A percentile compares a stretch with the other conserved stretches of the same genome.
phyloP scores from a whole-genome alignment of 2,797 vertebrate genomes.

The Labeo calbasu region DNA sequence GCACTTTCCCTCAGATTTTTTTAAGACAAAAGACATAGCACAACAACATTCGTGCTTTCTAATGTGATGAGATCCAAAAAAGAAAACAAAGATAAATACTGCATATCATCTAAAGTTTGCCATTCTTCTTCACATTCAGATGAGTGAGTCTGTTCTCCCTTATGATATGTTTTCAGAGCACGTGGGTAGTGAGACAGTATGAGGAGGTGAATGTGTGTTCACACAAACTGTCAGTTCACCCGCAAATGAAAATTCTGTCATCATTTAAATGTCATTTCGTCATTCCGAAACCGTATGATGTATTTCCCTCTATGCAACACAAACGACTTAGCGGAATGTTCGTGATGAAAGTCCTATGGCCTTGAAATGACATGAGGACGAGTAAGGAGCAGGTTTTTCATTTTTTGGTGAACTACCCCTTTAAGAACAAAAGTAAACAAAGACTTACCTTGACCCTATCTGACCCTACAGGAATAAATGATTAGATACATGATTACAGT shows the following conservation, averaged over 20 bases:
- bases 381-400: not conserved
- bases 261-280: not conserved
- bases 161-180: slow-evolving; percentile 69
- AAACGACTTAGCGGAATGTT: not conserved
- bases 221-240: not conserved
- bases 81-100: slow-evolving; percentile 57
- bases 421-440: slow-evolving; percentile 20
- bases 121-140: slow-evolving; percentile 71
- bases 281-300: not conserved
- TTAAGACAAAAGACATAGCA: slow-evolving; percentile 59
- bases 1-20: slow-evolving; percentile 26
- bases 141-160: slow-evolving; percentile 61
- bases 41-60: slow-evolving; percentile 41
- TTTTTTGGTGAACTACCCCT: not conserved
- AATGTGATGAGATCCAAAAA: slow-evolving; percentile 27
- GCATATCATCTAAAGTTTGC: slow-evolving; percentile 64
- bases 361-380: not conserved
- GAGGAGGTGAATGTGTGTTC: not conserved
- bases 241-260: not conserved
- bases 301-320: not conserved
- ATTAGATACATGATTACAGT: slow-evolving; percentile 1
- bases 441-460: not conserved
- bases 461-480: not conserved
- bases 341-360: not conserved
- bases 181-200: slow-evolving; percentile 55